phyloP scores from a whole-genome alignment of 2,797 vertebrate species.

The Mus caroli region DNA sequence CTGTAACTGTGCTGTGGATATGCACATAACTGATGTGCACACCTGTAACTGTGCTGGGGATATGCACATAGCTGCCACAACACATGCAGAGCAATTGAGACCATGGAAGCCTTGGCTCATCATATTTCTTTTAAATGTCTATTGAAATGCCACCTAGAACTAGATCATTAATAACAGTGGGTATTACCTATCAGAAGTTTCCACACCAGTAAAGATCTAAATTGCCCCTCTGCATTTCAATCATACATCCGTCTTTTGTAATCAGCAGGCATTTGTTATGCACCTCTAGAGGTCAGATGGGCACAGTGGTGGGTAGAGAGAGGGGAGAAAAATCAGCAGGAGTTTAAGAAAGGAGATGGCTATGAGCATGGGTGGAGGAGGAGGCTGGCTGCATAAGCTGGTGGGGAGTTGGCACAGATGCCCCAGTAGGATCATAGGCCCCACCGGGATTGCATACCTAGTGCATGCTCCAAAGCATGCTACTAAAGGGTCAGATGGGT shows the following conservation, averaged over 20 bases:
- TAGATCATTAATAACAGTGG: neutral
- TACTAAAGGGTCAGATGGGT: neutral
- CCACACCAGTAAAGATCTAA: neutral
- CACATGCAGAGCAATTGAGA: neutral
- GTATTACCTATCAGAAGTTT: neutral
- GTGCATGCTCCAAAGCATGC: fast-evolving
- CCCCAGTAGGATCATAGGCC: no score
- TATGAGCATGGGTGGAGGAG: no score
- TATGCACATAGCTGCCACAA: fast-evolving
- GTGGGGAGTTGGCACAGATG: neutral
- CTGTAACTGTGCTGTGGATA: no score
- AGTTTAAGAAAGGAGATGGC: neutral
- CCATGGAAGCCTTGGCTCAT: neutral
- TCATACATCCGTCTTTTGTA: neutral
- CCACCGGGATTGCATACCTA: fast-evolving
- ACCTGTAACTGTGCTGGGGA: fast-evolving
- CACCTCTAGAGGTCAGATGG: neutral
- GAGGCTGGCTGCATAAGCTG: neutral
- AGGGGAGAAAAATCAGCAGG: no score
- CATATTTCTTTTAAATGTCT: neutral
- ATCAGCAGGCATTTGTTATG: neutral
- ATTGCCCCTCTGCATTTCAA: neutral
- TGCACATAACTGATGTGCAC: no score
- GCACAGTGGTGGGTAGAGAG: neutral
- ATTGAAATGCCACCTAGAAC: neutral